Base-by-base conservation (phyloP, 2,113 vertebrate species). In the Seriola quinqueradiata region DNA sequence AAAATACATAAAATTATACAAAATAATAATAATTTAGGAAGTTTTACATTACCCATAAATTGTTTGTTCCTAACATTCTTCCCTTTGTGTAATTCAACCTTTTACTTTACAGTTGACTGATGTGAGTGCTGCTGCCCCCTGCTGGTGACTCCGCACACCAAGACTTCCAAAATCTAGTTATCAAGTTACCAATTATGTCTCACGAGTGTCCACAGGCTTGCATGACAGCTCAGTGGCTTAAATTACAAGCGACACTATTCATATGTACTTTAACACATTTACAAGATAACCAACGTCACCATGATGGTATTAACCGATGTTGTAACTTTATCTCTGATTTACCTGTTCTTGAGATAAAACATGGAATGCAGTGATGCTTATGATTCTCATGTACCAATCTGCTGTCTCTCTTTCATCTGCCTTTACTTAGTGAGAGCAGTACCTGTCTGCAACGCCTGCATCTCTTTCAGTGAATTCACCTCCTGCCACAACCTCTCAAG, bases 381-480 rank as follows among this genome's bases (percentile, higher is more conserved):
- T 81, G 16, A 17, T 8, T 42, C 40, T 42, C 8, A 42, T 42
- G 40, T 42, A 11, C 34, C 34, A 36, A 36, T 42, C 40, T 42
- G 8, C 40, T 42, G 8, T 83, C 58, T 61, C 5, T 46, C 46
- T 70, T 67, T 77, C 23, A 74, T 46, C 52, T 32, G 6, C 2
- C n/a, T 69, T 17, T n/a, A 59, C 38, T 21, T 21, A 65, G 19
- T 44, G 14, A 70, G 13, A 32, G 8, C 16, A 19, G 50, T 92
- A 99, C 98, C 98, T 96, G 97, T 98, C 91, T 99, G 98, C 70
- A 99, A 90, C 2, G 98, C 98, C 91, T 98, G 97, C 82, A 97
- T 97, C 93, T 99, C 97, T 89, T 99, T 99, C 91, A 99, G 91
- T n/a, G 96, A 96, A 42, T 99, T 99, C 82, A 99, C 97, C 94